These are phyloP conservation scores for Orchesella flavescens DNA, from an alignment of 2,888 invertebrate genomes.

Conservation along the genomic window DNA sequence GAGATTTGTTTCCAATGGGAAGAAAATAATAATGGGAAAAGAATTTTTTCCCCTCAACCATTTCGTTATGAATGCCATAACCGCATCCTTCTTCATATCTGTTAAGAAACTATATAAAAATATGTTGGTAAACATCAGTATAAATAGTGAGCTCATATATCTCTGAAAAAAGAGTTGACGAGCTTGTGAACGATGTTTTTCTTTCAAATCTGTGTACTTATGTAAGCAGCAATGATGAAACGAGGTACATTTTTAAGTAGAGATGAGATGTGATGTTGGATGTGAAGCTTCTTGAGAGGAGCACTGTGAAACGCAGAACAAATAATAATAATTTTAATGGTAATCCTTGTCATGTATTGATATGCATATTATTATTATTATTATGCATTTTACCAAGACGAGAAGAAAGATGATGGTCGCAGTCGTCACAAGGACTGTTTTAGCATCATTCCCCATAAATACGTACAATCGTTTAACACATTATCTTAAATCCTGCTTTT, in stretches of 20 bases:
- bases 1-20: neutral
- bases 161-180: slow-evolving; percentile 43
- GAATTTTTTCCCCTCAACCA: slow-evolving; percentile 15
- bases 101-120: neutral
- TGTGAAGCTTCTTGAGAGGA: too few species aligned
- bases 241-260: too few species aligned
- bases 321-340: slow-evolving; percentile 65
- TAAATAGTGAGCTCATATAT: slow-evolving; percentile 25
- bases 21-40: slow-evolving; percentile 26
- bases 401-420: neutral
- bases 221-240: slow-evolving; percentile 21
- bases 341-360: slow-evolving; percentile 58
- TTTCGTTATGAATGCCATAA: slow-evolving; percentile 37
- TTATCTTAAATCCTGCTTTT: slow-evolving; percentile 35
- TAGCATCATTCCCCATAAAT: neutral
- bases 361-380: slow-evolving; percentile 33
- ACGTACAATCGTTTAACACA: slow-evolving; percentile 6
- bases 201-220: slow-evolving; percentile 48
- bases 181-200: slow-evolving; percentile 48
- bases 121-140: neutral
- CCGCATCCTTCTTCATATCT: slow-evolving; percentile 22
- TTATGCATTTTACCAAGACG: slow-evolving; percentile 8
- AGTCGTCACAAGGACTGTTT: neutral
- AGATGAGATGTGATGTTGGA: too few species aligned
- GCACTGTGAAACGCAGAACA: slow-evolving; percentile 54